Evolutionary conservation across 2,888 invertebrate genomes (phyloP), one percentile per base, ranked within the genome.

Genomic region (Dimorphilus gyrociliatus): DNA sequence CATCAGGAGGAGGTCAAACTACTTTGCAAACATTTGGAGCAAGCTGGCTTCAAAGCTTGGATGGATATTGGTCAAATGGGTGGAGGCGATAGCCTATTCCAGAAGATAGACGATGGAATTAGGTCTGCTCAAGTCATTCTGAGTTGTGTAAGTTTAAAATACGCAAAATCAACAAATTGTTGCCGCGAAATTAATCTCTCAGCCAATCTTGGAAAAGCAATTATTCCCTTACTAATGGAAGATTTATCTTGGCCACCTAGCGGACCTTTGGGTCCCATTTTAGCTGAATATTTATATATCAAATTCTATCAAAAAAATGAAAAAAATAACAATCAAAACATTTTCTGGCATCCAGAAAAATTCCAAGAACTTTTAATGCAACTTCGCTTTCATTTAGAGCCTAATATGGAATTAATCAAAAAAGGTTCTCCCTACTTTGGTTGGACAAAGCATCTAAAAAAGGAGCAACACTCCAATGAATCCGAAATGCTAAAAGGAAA

Each of bases 21-120:
- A 6, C 37, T 57, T 14, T 40, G 45, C 21, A 42, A 50, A n/a
- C 55, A 58, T 33, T 44, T 56, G 26, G 45, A 46, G 33, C 47
- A 46, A 50, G 56, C 55, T 3, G 55, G 55, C 10, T 55, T 46
- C 34, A 41, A 44, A 19, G 52, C 54, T 35, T 58, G 58, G 58
- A 48, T 58, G 50, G 58, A 58, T 38, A 47, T 54, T 25, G 58
- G 58, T 19, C 55, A 58, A 39, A 58, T 58, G 57, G 58, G 58
- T 12, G 58, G 58, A 2, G 58, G 58, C n/a, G 57, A 57, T 38
- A 57, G 55, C 33, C 41, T 56, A 23, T 56, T 50, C 37, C 46
- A 46, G 27, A 55, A 55, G 35, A 58, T 58, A 21, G 57, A 58
- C 39, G 32, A 37, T 10, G 58, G 58, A 4, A 51, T 58, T 23